Evolutionary conservation across 2,888 invertebrate species (phyloP).

Genomic region (Leucophenga maculata): DNA sequence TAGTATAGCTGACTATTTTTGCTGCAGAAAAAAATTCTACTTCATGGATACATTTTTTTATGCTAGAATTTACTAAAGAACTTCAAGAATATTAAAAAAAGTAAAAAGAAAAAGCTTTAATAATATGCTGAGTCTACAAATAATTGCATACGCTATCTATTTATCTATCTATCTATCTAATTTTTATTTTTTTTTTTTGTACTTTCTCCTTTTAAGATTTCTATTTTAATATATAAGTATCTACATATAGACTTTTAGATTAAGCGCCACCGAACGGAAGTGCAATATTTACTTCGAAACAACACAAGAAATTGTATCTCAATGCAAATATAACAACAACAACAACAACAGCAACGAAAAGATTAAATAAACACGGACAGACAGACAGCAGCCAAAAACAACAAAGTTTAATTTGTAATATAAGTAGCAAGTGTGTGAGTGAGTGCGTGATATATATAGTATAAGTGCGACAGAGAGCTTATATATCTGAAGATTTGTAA

Average conservation of each 20-base stretch:
- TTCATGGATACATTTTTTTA: too few species aligned
- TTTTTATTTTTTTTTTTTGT: too few species aligned
- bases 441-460: not conserved
- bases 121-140: too few species aligned
- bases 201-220: not conserved
- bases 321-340: slow-evolving; percentile 11
- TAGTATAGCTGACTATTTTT: too few species aligned
- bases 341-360: slow-evolving; percentile 7
- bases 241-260: not conserved
- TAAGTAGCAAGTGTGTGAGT: not conserved
- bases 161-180: too few species aligned
- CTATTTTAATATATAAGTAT: not conserved
- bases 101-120: too few species aligned
- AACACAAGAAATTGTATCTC: slow-evolving; percentile 20
- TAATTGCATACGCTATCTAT: too few species aligned
- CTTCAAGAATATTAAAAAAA: too few species aligned
- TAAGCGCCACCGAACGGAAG: slow-evolving; percentile 13
- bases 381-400: not conserved
- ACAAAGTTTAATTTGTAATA: not conserved
- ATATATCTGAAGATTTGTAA: not conserved
- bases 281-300: slow-evolving; percentile 14
- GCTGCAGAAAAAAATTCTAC: too few species aligned
- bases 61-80: too few species aligned
- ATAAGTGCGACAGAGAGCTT: not conserved
- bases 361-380: slow-evolving; percentile 42